These are phyloP conservation scores for Centropristis striata DNA, from an alignment of 2,113 vertebrate species.

Conservation along the genomic window DNA sequence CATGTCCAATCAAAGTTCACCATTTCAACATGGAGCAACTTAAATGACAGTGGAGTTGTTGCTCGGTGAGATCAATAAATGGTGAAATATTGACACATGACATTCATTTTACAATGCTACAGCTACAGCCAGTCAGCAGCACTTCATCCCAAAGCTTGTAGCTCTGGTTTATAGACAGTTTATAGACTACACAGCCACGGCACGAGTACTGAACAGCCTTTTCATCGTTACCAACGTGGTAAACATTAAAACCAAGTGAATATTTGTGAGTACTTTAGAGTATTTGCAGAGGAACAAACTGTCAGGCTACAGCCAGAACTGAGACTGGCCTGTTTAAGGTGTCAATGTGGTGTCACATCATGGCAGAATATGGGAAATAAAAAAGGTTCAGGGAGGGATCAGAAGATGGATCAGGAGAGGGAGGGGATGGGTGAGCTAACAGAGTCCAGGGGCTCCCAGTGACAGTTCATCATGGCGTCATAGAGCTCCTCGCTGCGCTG, in stretches of 20 bases:
- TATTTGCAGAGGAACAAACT: conserved; percentile 19
- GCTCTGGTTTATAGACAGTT: background rate
- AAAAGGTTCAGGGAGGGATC: background rate
- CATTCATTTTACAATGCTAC: background rate
- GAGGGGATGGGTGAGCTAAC: conserved; percentile 86
- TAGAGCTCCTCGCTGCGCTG: conserved; percentile 94
- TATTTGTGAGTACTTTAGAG: conserved; percentile 14
- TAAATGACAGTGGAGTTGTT: background rate
- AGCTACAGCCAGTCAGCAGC: conserved; percentile 7
- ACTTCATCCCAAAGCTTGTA: background rate
- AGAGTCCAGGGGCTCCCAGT: conserved; percentile 92
- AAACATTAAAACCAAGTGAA: conserved; percentile 38
- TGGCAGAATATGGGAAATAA: background rate
- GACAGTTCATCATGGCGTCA: conserved; percentile 91
- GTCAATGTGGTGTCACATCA: background rate
- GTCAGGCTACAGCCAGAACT: background rate
- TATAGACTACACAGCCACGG: background rate
- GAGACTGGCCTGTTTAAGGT: conserved; percentile 15
- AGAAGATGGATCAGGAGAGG: conserved; percentile 67
- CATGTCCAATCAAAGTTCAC: background rate
- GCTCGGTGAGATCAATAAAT: conserved; percentile 3
- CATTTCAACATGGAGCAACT: conserved; percentile 15
- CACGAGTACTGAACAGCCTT: conserved; percentile 8
- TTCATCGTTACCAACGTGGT: conserved; percentile 51
- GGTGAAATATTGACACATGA: background rate